Evolutionary conservation across 2,113 vertebrate genomes (phyloP).

Genomic region (Sterna hirundo): DNA sequence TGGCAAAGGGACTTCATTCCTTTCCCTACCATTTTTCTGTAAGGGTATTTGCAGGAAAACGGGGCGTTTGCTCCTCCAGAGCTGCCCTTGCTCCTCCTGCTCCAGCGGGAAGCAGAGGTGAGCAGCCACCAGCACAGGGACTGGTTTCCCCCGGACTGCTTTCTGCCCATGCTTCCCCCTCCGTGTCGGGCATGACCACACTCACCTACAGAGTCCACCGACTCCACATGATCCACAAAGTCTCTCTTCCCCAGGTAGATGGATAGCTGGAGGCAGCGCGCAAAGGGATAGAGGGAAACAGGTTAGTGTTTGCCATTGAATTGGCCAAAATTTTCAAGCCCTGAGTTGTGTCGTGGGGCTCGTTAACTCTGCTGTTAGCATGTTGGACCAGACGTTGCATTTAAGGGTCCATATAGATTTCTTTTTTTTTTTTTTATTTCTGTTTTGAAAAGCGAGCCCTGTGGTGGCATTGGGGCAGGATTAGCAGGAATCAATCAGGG

Average conservation of each 20-base stretch:
- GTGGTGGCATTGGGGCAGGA: accelerated
- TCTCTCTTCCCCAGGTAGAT: constrained; percentile 89
- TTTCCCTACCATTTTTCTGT: not conserved
- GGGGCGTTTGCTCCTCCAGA: not conserved
- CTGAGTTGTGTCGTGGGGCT: accelerated
- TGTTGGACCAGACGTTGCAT: not conserved
- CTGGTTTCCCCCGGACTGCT: accelerated
- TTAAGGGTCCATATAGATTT: not conserved
- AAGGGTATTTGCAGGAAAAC: not conserved
- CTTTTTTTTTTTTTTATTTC: not conserved
- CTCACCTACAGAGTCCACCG: constrained; percentile 82
- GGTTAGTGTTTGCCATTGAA: not conserved
- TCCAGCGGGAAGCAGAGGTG: not conserved
- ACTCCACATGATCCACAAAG: constrained; percentile 86
- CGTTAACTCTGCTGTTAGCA: accelerated
- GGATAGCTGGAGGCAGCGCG: constrained; percentile 72
- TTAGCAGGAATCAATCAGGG: not conserved
- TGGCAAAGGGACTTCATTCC: not conserved
- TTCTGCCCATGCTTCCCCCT: not conserved
- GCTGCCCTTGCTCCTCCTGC: not conserved
- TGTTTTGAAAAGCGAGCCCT: not conserved
- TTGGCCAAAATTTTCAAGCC: too few relatives aligned
- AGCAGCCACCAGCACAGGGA: not conserved
- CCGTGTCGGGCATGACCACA: not conserved
- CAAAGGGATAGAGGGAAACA: not conserved